phyloP scores from a whole-genome alignment of 2,113 vertebrate species.

The Empidonax traillii region DNA sequence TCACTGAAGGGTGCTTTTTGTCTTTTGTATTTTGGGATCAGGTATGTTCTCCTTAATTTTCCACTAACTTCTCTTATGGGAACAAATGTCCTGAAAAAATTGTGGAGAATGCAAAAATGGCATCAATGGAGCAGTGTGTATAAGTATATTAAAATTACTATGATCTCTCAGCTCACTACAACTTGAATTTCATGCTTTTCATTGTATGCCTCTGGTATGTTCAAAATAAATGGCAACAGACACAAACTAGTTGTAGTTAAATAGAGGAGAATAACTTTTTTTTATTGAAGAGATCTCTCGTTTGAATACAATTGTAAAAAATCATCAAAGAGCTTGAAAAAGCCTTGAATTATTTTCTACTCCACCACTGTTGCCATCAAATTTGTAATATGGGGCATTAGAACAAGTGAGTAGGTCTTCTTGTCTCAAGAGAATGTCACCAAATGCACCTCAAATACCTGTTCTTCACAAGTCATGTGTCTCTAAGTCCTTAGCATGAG shows the following conservation, averaged over 20 bases:
- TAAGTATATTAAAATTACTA: neutral
- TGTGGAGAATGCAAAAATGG: neutral
- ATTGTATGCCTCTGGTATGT: neutral
- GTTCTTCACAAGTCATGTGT: accelerated
- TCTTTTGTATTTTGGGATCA: neutral
- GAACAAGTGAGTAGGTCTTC: neutral
- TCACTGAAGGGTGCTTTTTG: neutral
- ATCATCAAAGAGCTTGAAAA: neutral
- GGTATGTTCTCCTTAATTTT: neutral
- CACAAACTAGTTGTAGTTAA: neutral
- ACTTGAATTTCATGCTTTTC: neutral
- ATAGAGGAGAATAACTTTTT: neutral
- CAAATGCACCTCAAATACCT: neutral
- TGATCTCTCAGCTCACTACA: neutral
- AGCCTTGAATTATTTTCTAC: neutral
- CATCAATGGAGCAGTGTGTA: neutral
- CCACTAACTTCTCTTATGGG: neutral
- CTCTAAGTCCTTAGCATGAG: neutral
- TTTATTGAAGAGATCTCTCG: neutral
- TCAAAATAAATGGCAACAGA: neutral
- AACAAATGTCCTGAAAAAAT: neutral
- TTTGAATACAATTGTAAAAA: neutral
- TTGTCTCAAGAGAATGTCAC: neutral
- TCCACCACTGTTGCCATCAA: neutral
- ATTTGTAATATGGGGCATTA: neutral